Conservation (phyloP, 37 sponge, comb jelly and placozoan species). For the Agelas oroides region DNA sequence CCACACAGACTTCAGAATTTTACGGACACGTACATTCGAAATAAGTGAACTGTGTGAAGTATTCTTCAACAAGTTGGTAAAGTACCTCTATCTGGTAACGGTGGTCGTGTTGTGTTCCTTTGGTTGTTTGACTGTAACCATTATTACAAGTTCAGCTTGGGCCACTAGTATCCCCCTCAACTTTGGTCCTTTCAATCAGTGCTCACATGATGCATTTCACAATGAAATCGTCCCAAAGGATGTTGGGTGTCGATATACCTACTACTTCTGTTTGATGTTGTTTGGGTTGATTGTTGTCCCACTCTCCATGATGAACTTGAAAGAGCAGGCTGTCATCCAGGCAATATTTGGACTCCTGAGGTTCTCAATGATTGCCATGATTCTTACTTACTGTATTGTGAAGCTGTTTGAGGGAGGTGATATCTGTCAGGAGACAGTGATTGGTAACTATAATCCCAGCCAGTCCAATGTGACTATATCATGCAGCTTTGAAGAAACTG, state of each 20-base stretch:
- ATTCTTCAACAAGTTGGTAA: constrained; percentile 52
- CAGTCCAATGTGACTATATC: too few relatives aligned
- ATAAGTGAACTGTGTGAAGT: constrained; percentile 66
- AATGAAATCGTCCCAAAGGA: constrained; percentile 29
- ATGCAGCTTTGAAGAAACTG: not conserved
- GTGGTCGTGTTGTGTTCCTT: constrained; percentile 53
- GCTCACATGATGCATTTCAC: constrained; percentile 58
- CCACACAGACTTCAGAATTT: constrained; percentile 34
- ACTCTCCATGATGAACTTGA: constrained; percentile 66
- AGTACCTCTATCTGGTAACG: constrained; percentile 55
- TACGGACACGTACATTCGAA: constrained; percentile 70
- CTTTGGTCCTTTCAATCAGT: constrained; percentile 36
- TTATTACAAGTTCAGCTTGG: constrained; percentile 83
- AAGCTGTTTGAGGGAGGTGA: not conserved
- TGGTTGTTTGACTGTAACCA: constrained; percentile 39
- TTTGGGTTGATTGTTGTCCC: constrained; percentile 65
- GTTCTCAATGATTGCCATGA: constrained; percentile 58
- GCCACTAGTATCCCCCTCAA: constrained; percentile 76
- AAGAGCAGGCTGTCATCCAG: constrained; percentile 78
- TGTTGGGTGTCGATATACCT: constrained; percentile 49
- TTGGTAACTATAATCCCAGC: too few relatives aligned
- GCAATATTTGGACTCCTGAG: constrained; percentile 69
- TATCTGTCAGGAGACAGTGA: not conserved
- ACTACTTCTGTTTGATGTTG: constrained; percentile 72
- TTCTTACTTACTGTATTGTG: constrained; percentile 64